Conservation (phyloP, 1,140 invertebrate species). For the roundworm (Caenorhabditis elegans) region WBcel235 BX284605.5:8786501-8787000, state of each 20-base stretch:
- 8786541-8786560: too few relatives aligned
- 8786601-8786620: conserved; percentile 27
- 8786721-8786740: not conserved
- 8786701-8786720: not conserved
- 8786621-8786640: not conserved
- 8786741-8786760: conserved; percentile 14
- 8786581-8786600: conserved; percentile 17
- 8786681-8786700: not conserved
- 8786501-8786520: too few relatives aligned
- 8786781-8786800: not conserved
- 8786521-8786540: not conserved
- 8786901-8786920: not conserved
- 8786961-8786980: not conserved
- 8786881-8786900: conserved; percentile 18
- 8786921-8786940: not conserved
- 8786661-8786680: not conserved
- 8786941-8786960: not conserved
- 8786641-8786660: too few relatives aligned
- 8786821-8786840: conserved; percentile 15
- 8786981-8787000: too few relatives aligned
- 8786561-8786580: not conserved
- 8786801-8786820: not conserved
- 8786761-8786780: not conserved
- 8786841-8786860: conserved; percentile 28
- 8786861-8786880: conserved; percentile 31